Conservation (phyloP, 2,888 invertebrate species). For the Synergus japonicus region DNA sequence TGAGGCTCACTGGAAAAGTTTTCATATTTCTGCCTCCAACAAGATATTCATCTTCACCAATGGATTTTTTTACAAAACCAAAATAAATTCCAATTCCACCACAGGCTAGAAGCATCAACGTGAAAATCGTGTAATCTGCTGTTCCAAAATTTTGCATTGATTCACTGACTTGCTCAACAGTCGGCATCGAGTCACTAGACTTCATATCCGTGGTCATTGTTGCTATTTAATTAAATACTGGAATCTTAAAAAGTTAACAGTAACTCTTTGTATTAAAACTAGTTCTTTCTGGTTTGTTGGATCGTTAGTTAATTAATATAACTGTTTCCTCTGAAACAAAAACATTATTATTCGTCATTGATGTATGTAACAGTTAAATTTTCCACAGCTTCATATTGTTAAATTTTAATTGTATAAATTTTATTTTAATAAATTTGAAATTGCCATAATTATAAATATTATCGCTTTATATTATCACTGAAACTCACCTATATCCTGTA, state of each 20-base stretch:
- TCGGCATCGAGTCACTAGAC: slow-evolving; percentile 58
- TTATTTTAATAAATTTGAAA: too few species aligned
- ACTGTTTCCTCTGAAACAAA: neutral
- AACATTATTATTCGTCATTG: neutral
- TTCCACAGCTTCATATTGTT: too few species aligned
- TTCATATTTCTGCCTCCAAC: slow-evolving; percentile 91
- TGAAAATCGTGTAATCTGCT: slow-evolving; percentile 89
- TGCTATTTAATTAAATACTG: neutral
- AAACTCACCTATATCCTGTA: neutral
- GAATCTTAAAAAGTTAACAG: neutral
- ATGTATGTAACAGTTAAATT: too few species aligned
- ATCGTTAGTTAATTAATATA: slow-evolving; percentile 59
- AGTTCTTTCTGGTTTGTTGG: slow-evolving; percentile 34
- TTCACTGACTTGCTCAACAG: slow-evolving; percentile 78
- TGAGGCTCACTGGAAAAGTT: slow-evolving; percentile 90
- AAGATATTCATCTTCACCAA: slow-evolving; percentile 85
- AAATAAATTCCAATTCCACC: slow-evolving; percentile 90
- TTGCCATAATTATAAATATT: too few species aligned
- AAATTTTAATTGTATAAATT: too few species aligned
- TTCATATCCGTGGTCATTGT: neutral
- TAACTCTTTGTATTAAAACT: slow-evolving; percentile 3
- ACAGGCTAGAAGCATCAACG: slow-evolving; percentile 86
- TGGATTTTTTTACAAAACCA: slow-evolving; percentile 84
- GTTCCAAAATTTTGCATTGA: slow-evolving; percentile 84
- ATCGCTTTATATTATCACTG: neutral